These are phyloP conservation scores for Aelia acuminata DNA, from an alignment of 2,888 invertebrate genomes.

Conservation along the genomic window DNA sequence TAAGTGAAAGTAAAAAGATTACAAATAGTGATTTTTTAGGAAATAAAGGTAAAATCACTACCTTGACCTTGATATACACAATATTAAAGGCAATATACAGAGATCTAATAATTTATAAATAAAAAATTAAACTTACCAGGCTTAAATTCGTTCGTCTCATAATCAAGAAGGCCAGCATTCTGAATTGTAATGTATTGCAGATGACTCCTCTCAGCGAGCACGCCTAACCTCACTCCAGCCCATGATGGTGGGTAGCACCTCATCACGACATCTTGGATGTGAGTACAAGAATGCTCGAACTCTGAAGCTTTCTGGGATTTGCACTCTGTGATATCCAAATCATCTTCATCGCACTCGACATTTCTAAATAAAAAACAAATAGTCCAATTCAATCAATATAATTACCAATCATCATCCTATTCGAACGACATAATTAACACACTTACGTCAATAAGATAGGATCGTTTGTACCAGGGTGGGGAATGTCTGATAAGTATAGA, in stretches of 20 bases:
- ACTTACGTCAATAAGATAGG: conserved; percentile 78
- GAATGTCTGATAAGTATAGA: conserved; percentile 85
- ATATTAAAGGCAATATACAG: neutral
- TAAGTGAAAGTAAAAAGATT: too few relatives aligned
- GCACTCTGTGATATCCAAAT: conserved; percentile 91
- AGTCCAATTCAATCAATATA: neutral
- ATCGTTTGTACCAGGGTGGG: conserved; percentile 82
- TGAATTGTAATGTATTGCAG: conserved; percentile 91
- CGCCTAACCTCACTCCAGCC: conserved; percentile 93
- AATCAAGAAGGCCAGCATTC: conserved; percentile 94
- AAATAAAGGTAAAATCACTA: too few relatives aligned
- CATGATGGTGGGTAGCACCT: conserved; percentile 92
- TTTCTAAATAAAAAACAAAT: conserved; percentile 73
- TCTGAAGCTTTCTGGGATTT: conserved; percentile 81
- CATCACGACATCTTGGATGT: conserved; percentile 89
- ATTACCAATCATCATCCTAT: too few relatives aligned
- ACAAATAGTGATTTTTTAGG: too few relatives aligned
- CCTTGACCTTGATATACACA: neutral
- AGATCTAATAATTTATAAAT: neutral
- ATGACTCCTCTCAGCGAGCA: conserved; percentile 87
- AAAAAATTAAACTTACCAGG: conserved; percentile 71
- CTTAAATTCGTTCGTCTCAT: conserved; percentile 87
- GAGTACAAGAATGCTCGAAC: conserved; percentile 90
- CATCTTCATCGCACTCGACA: conserved; percentile 91
- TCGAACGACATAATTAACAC: neutral